A percentile compares a stretch with the other conserved stretches of the same genome.
Conservation (phyloP, 92 coral and sea anemone genomes). For the Isaurus tuberculatus region DNA sequence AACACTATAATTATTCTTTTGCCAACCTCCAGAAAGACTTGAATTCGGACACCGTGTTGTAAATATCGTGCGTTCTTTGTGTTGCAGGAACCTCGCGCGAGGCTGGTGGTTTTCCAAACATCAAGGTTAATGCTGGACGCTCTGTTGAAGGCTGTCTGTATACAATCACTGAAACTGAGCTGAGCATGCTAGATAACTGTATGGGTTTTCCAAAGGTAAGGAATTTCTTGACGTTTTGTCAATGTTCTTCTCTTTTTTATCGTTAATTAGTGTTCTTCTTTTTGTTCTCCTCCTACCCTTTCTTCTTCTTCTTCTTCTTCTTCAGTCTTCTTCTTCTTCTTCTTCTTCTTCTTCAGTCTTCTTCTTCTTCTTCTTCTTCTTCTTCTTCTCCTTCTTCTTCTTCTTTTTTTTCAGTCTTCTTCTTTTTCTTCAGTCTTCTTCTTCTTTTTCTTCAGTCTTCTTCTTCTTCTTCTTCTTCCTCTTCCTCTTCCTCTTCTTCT, state of each 20-base stretch:
- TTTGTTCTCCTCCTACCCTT: no score
- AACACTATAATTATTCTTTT: no score
- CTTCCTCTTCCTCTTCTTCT: neutral
- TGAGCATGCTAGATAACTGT: conserved; percentile 85
- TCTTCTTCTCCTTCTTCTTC: no score
- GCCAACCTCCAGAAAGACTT: no score
- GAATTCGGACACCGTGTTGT: no score
- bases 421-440: neutral
- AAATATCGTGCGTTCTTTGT: neutral
- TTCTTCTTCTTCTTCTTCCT: neutral
- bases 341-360: no score
- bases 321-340: no score
- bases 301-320: no score
- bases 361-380: neutral
- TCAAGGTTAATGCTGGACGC: conserved; percentile 66
- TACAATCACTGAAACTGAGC: conserved; percentile 71
- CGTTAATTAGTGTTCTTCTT: neutral
- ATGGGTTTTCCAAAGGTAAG: conserved; percentile 92
- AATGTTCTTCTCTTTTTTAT: neutral
- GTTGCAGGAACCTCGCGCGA: conserved; percentile 76
- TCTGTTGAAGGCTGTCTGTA: conserved; percentile 95
- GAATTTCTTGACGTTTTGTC: no score
- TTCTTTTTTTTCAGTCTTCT: no score
- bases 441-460: neutral
- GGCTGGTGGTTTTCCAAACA: conserved; percentile 89